Evolutionary conservation across 2,888 invertebrate genomes (phyloP), one percentile per base, ranked within the genome.

Genomic region (Anagyrus pseudococci): DNA sequence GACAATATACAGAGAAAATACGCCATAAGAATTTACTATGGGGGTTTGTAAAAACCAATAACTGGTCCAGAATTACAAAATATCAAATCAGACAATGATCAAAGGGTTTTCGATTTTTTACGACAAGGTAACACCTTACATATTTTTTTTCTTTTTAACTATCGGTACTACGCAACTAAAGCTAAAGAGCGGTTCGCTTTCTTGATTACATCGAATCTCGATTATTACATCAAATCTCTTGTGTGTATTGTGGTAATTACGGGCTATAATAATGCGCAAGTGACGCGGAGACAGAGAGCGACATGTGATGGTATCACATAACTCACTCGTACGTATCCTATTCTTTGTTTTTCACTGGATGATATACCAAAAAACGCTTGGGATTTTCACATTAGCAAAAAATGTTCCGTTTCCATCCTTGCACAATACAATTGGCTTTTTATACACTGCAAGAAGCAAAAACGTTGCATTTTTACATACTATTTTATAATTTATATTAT

Each of bases 1-100:
- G 78, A 79, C 76, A 79, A 79, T 79, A 79, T 79, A 79, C 79
- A 79, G 78, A 78, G 78, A 79, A 78, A 78, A 79, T 79, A 78
- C 77, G 76, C 76, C 77, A 78, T 79, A 77, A 79, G 77, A 78
- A 78, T 77, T 78, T 73, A 23, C 15, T 56, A 23, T 13, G 22
- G 73, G 76, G 72, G 73, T 79, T 77, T 77, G 15, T 8, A 37
- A 74, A 77, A 76, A 78, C 78, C 77, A 77, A 74, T 74, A 76
- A 75, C 77, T 79, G 77, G 33, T 37, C 33, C 33, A 37, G 76
- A 77, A 76, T 78, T 77, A 78, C 73, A 78, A 78, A 78, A 77
- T 77, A 78, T 77, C 73, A 79, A 78, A 79, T 79, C 72, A 79
- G 76, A 78, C 73, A 77, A 74, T 75, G 74, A 75, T 75, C 73